Evolutionary conservation across 2,797 vertebrate species (phyloP).

Genomic region (Antrozous pallidus): DNA sequence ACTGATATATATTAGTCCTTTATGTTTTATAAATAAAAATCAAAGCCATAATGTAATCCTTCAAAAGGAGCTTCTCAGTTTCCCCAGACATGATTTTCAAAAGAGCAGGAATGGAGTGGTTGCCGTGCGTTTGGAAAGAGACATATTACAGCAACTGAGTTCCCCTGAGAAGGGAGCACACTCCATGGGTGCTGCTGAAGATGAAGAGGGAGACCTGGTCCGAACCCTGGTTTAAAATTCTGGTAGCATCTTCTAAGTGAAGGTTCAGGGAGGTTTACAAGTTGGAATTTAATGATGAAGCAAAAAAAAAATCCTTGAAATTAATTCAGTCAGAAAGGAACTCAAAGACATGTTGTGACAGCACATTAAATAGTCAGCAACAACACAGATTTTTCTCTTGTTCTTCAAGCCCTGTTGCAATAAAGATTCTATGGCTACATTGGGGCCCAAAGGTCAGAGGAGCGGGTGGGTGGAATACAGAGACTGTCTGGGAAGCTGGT

Average conservation of each 20-base stretch:
- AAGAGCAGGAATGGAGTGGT: constrained; percentile 69
- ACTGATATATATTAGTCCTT: constrained; percentile 89
- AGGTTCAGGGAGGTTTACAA: background rate
- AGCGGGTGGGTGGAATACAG: background rate
- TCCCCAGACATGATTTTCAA: constrained; percentile 80
- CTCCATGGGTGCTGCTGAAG: background rate
- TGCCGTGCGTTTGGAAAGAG: constrained; percentile 65
- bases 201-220: background rate
- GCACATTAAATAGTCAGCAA: constrained; percentile 28
- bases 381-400: background rate
- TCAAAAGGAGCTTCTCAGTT: constrained; percentile 83
- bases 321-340: constrained; percentile 56
- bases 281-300: constrained; percentile 63
- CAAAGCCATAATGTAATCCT: constrained; percentile 85
- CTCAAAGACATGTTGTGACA: constrained; percentile 25
- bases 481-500: background rate
- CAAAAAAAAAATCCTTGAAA: constrained; percentile 44
- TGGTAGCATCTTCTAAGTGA: constrained; percentile 49
- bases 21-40: constrained; percentile 90
- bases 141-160: background rate
- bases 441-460: background rate
- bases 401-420: background rate
- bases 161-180: background rate
- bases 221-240: constrained; percentile 59
- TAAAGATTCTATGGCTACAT: background rate